These are phyloP conservation scores for Rhingia rostrata DNA, from an alignment of 2,888 invertebrate species.

Conservation along the genomic window DNA sequence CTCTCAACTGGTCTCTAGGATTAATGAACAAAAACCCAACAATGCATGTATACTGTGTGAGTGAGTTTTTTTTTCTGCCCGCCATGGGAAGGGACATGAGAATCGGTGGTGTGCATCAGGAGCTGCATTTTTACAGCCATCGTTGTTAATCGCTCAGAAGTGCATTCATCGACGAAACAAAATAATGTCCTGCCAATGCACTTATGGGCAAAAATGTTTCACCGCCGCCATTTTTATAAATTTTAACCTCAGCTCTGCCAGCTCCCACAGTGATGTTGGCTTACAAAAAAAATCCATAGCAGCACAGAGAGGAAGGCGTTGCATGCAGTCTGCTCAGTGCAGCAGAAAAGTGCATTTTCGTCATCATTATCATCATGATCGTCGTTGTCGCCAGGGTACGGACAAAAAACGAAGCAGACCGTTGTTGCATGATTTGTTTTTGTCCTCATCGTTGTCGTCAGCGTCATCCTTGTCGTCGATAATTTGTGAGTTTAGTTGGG, in stretches of 20 bases:
- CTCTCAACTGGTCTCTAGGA: constrained; percentile 33
- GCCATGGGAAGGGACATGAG: constrained; percentile 59
- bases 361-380: constrained; percentile 38
- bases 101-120: constrained; percentile 12
- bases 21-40: constrained; percentile 53
- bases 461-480: constrained; percentile 55
- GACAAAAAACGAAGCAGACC: constrained; percentile 21
- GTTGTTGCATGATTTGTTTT: constrained; percentile 62
- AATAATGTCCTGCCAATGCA: constrained; percentile 73
- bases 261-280: constrained; percentile 42
- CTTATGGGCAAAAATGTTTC: constrained; percentile 55
- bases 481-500: constrained; percentile 69
- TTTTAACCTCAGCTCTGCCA: constrained; percentile 18
- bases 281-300: constrained; percentile 37
- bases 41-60: constrained; percentile 22
- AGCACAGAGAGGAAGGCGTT: constrained; percentile 52
- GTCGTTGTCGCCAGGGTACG: constrained; percentile 35
- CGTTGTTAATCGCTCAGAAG: constrained; percentile 61
- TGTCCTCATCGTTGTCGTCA: constrained; percentile 39
- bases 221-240: constrained; percentile 29
- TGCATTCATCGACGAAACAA: constrained; percentile 68
- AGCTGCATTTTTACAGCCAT: constrained; percentile 64
- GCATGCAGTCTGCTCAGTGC: constrained; percentile 63
- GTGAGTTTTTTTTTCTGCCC: constrained; percentile 1
- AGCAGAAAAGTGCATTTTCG: constrained; percentile 73